Percentiles rank a stretch among this genome's conserved stretches.
Conservation (phyloP, 2,113 vertebrate species). For the Nymphicus hollandicus region DNA sequence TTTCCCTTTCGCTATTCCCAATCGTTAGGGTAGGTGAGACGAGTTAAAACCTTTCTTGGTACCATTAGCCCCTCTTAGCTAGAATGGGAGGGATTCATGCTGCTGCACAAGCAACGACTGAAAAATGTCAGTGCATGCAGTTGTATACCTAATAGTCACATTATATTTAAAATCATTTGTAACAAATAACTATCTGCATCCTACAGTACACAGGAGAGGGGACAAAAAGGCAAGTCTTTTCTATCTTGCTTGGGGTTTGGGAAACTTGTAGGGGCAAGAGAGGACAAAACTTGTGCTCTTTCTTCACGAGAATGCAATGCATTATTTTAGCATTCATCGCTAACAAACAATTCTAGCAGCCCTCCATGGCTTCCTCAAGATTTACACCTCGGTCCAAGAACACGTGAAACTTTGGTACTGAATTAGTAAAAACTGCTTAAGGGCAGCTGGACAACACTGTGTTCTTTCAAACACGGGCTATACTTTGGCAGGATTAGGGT, state of each 20-base stretch:
- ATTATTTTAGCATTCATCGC: background rate
- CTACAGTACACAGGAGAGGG: background rate
- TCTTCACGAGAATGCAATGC: background rate
- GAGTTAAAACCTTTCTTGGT: background rate
- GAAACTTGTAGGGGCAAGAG: background rate
- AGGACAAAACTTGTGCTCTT: background rate
- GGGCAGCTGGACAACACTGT: background rate
- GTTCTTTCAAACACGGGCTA: background rate
- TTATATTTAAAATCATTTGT: background rate
- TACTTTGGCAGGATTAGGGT: background rate
- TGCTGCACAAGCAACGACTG: background rate
- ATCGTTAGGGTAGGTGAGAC: accelerated
- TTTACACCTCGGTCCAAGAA: background rate
- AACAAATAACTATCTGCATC: background rate
- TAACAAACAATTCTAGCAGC: background rate
- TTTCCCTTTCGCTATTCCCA: background rate
- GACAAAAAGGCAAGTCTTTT: background rate
- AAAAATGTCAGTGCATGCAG: background rate
- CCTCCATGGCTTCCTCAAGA: background rate
- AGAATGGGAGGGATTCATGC: background rate
- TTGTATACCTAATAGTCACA: background rate
- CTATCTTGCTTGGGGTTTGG: accelerated
- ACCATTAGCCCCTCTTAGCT: background rate
- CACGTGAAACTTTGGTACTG: accelerated
- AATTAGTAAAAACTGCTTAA: background rate